phyloP scores from a whole-genome alignment of 2,797 vertebrate species.

The Rousettus madagascariensis region DNA sequence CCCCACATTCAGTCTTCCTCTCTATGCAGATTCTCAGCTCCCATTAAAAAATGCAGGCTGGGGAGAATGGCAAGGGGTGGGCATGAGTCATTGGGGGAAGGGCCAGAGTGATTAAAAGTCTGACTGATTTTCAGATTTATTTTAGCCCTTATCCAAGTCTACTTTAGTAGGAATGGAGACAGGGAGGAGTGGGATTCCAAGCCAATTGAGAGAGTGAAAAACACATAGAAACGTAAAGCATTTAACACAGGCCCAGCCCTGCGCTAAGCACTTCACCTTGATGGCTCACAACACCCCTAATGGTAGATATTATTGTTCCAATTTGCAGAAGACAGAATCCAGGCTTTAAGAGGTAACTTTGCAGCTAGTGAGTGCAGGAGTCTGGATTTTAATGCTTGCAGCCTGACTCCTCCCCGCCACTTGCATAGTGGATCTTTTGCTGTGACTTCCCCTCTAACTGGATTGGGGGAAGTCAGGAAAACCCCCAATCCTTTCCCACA shows the following conservation, averaged over 20 bases:
- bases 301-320: neutral
- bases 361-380: neutral
- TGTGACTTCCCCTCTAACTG: conserved; percentile 63
- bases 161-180: neutral
- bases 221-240: neutral
- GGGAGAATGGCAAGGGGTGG: neutral
- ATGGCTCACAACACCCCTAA: neutral
- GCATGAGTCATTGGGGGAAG: neutral
- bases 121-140: neutral
- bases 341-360: neutral
- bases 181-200: neutral
- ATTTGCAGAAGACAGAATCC: conserved; percentile 28
- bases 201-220: neutral
- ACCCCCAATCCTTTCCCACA: conserved; percentile 44
- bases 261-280: neutral
- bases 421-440: neutral
- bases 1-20: neutral
- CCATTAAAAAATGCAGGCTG: neutral
- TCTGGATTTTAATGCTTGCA: neutral
- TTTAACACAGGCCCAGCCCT: neutral
- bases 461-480: conserved; percentile 70
- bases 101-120: neutral
- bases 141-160: neutral
- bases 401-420: conserved; percentile 35
- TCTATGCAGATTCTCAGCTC: neutral